These are phyloP conservation scores for Odontamblyopus rebecca DNA, from an alignment of 2,797 vertebrate genomes.

Conservation along the genomic window DNA sequence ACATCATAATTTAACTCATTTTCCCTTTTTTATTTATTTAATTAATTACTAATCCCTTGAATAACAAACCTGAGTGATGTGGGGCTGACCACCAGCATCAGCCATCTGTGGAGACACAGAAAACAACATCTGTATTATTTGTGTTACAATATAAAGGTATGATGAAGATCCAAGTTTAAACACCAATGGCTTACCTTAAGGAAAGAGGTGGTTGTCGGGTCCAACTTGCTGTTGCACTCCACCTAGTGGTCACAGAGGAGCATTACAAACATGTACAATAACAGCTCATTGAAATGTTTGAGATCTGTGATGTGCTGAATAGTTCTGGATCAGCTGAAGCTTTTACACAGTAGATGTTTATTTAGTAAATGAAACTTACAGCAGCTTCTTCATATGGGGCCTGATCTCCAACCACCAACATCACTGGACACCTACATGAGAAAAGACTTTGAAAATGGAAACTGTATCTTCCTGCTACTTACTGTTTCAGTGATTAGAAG, in stretches of 20 bases:
- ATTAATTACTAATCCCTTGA: neutral
- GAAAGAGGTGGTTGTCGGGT: conserved; percentile 91
- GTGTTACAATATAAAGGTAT: too few species aligned
- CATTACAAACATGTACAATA: neutral
- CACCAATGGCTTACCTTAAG: conserved; percentile 80
- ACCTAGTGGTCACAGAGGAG: conserved; percentile 75
- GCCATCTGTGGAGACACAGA: conserved; percentile 82
- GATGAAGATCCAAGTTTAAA: neutral
- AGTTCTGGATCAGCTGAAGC: neutral
- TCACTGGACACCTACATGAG: conserved; percentile 83
- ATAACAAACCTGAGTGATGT: conserved; percentile 85
- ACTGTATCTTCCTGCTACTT: neutral
- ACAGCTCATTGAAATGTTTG: too few species aligned
- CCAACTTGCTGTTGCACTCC: conserved; percentile 92
- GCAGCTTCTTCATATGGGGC: conserved; percentile 90
- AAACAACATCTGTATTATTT: neutral
- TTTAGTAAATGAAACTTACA: conserved; percentile 68
- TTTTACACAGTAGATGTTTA: neutral
- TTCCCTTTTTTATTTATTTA: too few species aligned
- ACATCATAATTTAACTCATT: too few species aligned
- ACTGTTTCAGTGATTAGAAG: too few species aligned
- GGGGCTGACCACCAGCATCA: conserved; percentile 89
- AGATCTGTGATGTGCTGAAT: neutral
- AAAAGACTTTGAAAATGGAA: neutral
- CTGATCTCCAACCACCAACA: conserved; percentile 92